These are phyloP conservation scores for Sebastes variabilis DNA, from an alignment of 2,797 vertebrate genomes.

Conservation along the genomic window DNA sequence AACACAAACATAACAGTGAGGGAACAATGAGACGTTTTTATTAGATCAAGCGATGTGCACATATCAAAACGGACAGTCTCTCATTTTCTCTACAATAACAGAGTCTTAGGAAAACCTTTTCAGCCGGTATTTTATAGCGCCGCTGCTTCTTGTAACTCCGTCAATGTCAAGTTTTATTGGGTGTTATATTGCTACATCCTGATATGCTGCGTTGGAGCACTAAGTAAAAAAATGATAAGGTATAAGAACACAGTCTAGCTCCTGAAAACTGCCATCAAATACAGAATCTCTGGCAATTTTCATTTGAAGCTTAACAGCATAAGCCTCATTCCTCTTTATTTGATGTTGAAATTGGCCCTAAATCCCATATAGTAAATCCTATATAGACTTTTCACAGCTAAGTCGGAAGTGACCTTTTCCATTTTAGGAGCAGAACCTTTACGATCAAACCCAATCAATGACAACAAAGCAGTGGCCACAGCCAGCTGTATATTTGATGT, in stretches of 20 bases:
- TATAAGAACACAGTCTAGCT: slow-evolving; percentile 28
- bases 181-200: slow-evolving; percentile 41
- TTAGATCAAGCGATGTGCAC: slow-evolving; percentile 23
- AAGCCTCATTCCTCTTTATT: slow-evolving; percentile 63
- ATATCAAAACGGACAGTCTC: slow-evolving; percentile 17
- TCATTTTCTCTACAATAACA: slow-evolving; percentile 34
- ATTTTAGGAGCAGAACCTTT: slow-evolving; percentile 80
- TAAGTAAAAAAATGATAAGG: slow-evolving; percentile 60
- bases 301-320: slow-evolving; percentile 55
- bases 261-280: slow-evolving; percentile 52
- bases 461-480: slow-evolving; percentile 79
- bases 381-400: slow-evolving; percentile 68
- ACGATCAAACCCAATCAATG: slow-evolving; percentile 85
- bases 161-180: slow-evolving; percentile 64
- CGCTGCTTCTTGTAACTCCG: slow-evolving; percentile 47
- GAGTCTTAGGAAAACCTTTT: slow-evolving; percentile 39
- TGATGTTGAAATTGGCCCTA: slow-evolving; percentile 67
- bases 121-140: slow-evolving; percentile 51
- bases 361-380: slow-evolving; percentile 72
- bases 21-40: slow-evolving; percentile 12
- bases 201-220: slow-evolving; percentile 33
- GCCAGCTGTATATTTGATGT: slow-evolving; percentile 78
- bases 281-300: slow-evolving; percentile 54
- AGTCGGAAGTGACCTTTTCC: slow-evolving; percentile 83
- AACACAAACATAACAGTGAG: slow-evolving; percentile 2